These are phyloP conservation scores for Megamerina dolium DNA, from an alignment of 2,888 invertebrate species.

Conservation along the genomic window DNA sequence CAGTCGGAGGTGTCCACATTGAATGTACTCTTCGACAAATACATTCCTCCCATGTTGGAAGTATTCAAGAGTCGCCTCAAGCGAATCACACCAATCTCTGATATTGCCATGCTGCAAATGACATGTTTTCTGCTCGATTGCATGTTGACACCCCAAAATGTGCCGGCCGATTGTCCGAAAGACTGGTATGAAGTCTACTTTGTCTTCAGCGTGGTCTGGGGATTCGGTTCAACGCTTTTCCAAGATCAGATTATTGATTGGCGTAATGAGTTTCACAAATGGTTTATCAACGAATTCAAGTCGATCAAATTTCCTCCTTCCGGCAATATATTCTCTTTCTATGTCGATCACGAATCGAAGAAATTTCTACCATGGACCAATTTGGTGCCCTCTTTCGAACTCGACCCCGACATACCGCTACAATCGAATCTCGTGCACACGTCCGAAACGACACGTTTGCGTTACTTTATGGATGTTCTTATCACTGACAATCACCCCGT, in stretches of 20 bases:
- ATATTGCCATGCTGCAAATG: constrained; percentile 83
- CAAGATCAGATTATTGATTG: constrained; percentile 89
- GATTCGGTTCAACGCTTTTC: constrained; percentile 86
- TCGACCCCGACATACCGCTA: constrained; percentile 81
- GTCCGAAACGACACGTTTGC: constrained; percentile 78
- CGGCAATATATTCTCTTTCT: constrained; percentile 84
- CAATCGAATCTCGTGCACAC: constrained; percentile 75
- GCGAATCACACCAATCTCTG: constrained; percentile 84
- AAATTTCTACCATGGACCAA: constrained; percentile 84
- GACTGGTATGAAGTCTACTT: constrained; percentile 91
- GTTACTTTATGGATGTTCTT: constrained; percentile 82
- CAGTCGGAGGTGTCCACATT: constrained; percentile 73
- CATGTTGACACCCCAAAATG: constrained; percentile 70
- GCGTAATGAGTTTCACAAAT: constrained; percentile 90
- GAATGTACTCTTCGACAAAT: constrained; percentile 86
- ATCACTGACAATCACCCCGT: constrained; percentile 73
- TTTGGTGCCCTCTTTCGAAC: constrained; percentile 67
- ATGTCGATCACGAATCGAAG: constrained; percentile 79
- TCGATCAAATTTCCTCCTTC: constrained; percentile 77
- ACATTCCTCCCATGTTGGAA: constrained; percentile 79
- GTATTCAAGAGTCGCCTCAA: constrained; percentile 67
- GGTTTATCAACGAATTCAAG: constrained; percentile 92
- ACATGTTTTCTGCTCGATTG: constrained; percentile 82
- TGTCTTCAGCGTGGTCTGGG: constrained; percentile 85
- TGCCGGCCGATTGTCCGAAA: constrained; percentile 84